A percentile compares a stretch with the other conserved stretches of the same genome.
Evolutionary conservation across 2,888 invertebrate species (phyloP).

Genomic region (Oasisia sp.): DNA sequence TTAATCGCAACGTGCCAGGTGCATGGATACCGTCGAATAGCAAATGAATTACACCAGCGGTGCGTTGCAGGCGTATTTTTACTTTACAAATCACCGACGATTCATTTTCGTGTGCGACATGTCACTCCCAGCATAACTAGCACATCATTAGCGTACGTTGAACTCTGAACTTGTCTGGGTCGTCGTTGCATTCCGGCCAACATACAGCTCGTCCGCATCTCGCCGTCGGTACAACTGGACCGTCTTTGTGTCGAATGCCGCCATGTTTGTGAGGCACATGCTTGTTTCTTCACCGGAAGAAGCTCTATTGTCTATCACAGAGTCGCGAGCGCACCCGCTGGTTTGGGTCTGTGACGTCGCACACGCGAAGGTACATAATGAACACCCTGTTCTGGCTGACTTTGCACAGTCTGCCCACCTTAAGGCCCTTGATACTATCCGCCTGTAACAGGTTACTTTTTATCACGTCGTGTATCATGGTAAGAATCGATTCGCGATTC

Average conservation of each 20-base stretch:
- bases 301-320: background rate
- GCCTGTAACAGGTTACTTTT: background rate
- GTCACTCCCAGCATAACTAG: background rate
- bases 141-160: background rate
- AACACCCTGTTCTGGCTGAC: background rate
- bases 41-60: too few species aligned
- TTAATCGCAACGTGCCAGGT: too few species aligned
- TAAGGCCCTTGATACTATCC: background rate
- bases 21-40: too few species aligned
- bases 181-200: background rate
- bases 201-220: background rate
- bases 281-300: background rate
- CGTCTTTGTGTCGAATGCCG: background rate
- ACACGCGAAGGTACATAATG: background rate
- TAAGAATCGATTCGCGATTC: background rate
- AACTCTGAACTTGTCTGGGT: background rate
- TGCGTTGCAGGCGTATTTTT: too few species aligned
- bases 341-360: background rate
- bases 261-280: background rate
- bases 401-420: background rate
- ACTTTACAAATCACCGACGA: too few species aligned
- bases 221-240: background rate
- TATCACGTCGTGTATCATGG: background rate
- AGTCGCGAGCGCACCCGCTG: background rate
- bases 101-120: too few species aligned